Conservation (phyloP, 2,113 vertebrate species). For the Actenoides hombroni region DNA sequence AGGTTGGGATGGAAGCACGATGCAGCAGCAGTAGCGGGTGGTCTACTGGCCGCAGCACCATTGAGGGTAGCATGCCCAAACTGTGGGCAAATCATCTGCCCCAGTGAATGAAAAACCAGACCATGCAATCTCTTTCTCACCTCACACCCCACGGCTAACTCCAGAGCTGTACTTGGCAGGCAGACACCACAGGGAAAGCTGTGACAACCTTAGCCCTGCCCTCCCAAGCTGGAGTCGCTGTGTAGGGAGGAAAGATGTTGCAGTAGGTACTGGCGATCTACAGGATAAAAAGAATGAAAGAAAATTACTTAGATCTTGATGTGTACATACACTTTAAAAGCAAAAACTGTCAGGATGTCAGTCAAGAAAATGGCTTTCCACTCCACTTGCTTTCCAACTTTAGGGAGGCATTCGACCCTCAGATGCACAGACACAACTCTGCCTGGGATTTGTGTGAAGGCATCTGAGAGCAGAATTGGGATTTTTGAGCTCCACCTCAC, state of each 20-base stretch:
- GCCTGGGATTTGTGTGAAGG: constrained; percentile 52
- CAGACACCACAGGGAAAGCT: constrained; percentile 88
- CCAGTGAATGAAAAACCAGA: constrained; percentile 81
- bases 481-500: constrained; percentile 27
- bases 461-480: constrained; percentile 44
- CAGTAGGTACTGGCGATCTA: constrained; percentile 89
- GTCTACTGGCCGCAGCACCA: constrained; percentile 66
- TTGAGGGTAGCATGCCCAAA: constrained; percentile 71
- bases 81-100: constrained; percentile 76
- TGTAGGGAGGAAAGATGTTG: constrained; percentile 90
- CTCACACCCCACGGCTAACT: constrained; percentile 88
- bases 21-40: constrained; percentile 66
- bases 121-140: constrained; percentile 90
- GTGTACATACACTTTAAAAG: constrained; percentile 82
- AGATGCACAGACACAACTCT: constrained; percentile 53
- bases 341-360: constrained; percentile 78
- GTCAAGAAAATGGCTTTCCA: constrained; percentile 70
- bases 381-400: constrained; percentile 66
- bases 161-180: constrained; percentile 88
- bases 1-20: constrained; percentile 54
- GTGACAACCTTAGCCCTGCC: constrained; percentile 86
- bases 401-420: constrained; percentile 31
- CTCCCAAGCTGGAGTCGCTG: constrained; percentile 89
- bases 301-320: constrained; percentile 85
- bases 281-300: constrained; percentile 87